phyloP scores from a whole-genome alignment of 2,888 invertebrate species.

The Brassicogethes aeneus region DNA sequence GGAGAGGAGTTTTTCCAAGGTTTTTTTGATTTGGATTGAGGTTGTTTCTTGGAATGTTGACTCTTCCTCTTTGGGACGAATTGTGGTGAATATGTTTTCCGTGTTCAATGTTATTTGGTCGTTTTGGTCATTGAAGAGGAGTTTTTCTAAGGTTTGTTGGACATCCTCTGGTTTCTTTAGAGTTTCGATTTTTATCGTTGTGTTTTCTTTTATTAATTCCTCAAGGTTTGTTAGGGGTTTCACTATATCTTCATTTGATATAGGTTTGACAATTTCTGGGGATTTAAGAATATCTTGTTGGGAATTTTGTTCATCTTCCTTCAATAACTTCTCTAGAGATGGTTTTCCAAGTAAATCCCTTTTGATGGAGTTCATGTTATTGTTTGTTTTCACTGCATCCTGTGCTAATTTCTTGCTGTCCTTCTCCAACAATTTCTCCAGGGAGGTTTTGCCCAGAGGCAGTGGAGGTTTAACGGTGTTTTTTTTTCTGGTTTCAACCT shows the following conservation, averaged over 20 bases:
- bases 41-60: too few species aligned
- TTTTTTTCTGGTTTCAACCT: conserved; percentile 7
- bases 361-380: too few species aligned
- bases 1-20: too few species aligned
- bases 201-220: too few species aligned
- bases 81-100: neutral
- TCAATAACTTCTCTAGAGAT: neutral
- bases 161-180: too few species aligned
- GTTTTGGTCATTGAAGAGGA: neutral
- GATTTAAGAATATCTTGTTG: conserved; percentile 4
- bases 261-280: neutral
- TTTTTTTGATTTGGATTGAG: too few species aligned
- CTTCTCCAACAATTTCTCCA: conserved; percentile 7
- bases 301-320: neutral
- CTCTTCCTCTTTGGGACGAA: neutral
- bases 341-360: too few species aligned
- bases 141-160: neutral
- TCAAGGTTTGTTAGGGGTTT: neutral
- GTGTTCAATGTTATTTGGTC: neutral
- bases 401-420: neutral
- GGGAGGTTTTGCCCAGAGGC: conserved; percentile 6
- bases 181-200: too few species aligned
- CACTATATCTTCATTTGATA: neutral
- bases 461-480: neutral
- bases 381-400: neutral